Percentiles rank a stretch among this genome's conserved stretches.
phyloP scores from a whole-genome alignment of 2,888 invertebrate genomes.

The Brassicogethes aeneus region DNA sequence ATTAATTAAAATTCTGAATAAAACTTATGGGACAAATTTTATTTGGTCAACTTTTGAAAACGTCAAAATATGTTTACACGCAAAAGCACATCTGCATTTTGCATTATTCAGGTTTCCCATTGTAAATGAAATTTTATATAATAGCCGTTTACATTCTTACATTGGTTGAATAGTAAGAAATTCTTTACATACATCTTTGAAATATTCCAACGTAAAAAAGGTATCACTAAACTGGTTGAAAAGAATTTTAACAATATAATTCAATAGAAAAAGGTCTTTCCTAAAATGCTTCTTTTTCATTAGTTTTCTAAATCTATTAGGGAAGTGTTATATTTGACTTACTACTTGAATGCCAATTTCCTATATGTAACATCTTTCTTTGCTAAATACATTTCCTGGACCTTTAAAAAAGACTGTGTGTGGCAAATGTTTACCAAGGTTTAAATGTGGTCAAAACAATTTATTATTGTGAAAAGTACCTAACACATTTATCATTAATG shows the following conservation, averaged over 20 bases:
- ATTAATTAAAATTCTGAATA: no score
- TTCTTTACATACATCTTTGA: not conserved
- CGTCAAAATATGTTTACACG: no score
- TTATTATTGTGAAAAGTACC: no score
- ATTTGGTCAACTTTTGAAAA: no score
- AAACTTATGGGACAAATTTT: no score
- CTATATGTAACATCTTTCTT: not conserved
- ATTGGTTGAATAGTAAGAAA: not conserved
- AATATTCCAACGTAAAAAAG: not conserved
- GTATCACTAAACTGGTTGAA: constrained; percentile 13
- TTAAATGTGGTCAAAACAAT: no score
- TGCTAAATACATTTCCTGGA: no score
- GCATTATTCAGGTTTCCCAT: not conserved
- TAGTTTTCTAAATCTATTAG: not conserved
- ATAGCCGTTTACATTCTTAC: not conserved
- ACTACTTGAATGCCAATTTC: not conserved
- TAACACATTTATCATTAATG: no score
- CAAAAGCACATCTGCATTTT: not conserved
- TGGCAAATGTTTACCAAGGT: no score
- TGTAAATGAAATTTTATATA: not conserved
- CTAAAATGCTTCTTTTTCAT: not conserved
- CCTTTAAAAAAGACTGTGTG: not conserved
- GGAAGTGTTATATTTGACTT: not conserved
- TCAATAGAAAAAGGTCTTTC: not conserved
- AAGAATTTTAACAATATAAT: constrained; percentile 11